Percentiles rank a stretch among this genome's conserved stretches.
Evolutionary conservation across 1,140 invertebrate genomes (phyloP).

Genomic region (Aethina tumida): DNA sequence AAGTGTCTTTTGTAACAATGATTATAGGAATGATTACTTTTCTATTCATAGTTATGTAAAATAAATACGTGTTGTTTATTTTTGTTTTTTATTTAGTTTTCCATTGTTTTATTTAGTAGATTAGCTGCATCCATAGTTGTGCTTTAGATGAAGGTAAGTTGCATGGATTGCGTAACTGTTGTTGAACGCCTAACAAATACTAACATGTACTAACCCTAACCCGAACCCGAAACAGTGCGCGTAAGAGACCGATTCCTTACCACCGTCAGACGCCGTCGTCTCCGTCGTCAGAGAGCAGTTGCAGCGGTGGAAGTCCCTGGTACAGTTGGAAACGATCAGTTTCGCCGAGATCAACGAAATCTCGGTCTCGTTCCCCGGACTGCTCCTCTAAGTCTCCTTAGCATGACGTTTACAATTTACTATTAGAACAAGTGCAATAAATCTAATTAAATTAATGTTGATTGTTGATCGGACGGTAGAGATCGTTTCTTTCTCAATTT

Average conservation of each 20-base stretch:
- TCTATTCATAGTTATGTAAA: constrained; percentile 9
- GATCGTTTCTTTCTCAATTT: too few species aligned
- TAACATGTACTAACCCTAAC: background rate
- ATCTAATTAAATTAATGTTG: too few species aligned
- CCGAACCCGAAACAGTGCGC: constrained; percentile 54
- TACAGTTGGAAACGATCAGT: constrained; percentile 38
- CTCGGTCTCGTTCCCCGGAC: constrained; percentile 14
- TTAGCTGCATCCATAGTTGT: too few species aligned
- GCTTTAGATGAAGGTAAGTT: too few species aligned
- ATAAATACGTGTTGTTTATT: constrained; percentile 9
- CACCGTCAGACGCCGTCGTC: constrained; percentile 70
- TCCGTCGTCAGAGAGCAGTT: constrained; percentile 55
- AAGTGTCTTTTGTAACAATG: constrained; percentile 10
- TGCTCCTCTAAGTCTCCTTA: constrained; percentile 16
- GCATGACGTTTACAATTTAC: background rate
- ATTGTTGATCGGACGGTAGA: too few species aligned
- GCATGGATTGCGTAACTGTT: too few species aligned
- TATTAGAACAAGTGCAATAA: background rate
- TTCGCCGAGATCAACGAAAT: constrained; percentile 29
- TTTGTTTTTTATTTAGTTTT: constrained; percentile 7
- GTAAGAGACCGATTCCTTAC: constrained; percentile 83
- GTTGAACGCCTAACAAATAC: background rate
- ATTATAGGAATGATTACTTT: constrained; percentile 10
- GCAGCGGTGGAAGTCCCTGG: constrained; percentile 48
- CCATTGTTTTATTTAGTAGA: constrained; percentile 1